These are phyloP conservation scores for Chiridota heheva DNA, from an alignment of 35 echinoderm and acorn worm species.

Conservation along the genomic window DNA sequence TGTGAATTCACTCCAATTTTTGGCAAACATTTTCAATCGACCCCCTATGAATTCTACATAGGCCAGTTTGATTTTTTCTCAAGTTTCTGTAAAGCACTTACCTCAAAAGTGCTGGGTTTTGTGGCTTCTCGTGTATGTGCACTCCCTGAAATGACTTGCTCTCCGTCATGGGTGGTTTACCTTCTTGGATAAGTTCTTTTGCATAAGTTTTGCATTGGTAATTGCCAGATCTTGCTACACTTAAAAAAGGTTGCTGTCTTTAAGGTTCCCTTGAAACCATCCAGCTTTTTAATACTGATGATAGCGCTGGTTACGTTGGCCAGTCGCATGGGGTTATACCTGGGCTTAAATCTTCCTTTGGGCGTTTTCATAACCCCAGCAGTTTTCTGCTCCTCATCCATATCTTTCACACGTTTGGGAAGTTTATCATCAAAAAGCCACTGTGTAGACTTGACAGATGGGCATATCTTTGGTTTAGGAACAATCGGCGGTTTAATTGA, in stretches of 20 bases:
- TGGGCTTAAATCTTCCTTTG: not conserved
- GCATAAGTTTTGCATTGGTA: not conserved
- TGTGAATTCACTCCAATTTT: constrained; percentile 48
- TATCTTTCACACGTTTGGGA: constrained; percentile 25
- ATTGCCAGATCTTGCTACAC: not conserved
- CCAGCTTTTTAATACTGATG: not conserved
- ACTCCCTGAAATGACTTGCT: not conserved
- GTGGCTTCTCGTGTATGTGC: not conserved
- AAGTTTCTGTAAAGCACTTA: constrained; percentile 24
- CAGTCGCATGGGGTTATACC: constrained; percentile 7
- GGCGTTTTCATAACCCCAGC: constrained; percentile 20
- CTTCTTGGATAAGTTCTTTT: not conserved
- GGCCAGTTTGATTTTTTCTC: not conserved
- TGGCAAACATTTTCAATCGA: not conserved
- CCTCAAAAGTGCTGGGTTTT: constrained; percentile 4
- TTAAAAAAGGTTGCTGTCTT: constrained; percentile 27
- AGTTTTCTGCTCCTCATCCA: constrained; percentile 50
- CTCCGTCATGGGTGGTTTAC: not conserved
- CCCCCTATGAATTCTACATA: constrained; percentile 20
- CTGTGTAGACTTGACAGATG: constrained; percentile 9
- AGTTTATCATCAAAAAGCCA: constrained; percentile 44
- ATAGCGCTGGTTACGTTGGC: not conserved
- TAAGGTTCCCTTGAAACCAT: constrained; percentile 7
- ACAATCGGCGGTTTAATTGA: no score
- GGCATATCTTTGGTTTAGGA: constrained; percentile 4